These are phyloP conservation scores for Engraulis encrasicolus DNA, from an alignment of 2,113 vertebrate genomes.

Conservation along the genomic window DNA sequence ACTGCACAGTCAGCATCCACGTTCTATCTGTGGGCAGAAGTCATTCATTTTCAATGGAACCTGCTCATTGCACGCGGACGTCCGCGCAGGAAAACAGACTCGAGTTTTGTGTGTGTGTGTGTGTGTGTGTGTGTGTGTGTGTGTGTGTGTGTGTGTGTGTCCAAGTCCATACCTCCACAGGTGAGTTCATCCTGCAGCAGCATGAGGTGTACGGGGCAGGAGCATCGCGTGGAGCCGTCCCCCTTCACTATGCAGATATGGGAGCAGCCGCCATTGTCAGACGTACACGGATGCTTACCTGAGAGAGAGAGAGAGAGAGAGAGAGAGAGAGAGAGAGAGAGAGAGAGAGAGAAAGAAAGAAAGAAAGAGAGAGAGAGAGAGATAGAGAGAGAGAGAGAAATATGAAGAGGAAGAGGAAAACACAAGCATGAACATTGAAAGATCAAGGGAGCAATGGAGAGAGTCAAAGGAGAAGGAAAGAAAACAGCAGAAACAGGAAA, in stretches of 20 bases:
- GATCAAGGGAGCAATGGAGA: neutral
- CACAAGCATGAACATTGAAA: neutral
- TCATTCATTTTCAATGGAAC: no score
- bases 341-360: neutral
- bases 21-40: no score
- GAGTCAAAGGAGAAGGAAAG: neutral
- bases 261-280: conserved; percentile 94
- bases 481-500: neutral
- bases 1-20: no score
- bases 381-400: neutral
- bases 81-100: no score
- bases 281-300: conserved; percentile 94
- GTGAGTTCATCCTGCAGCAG: conserved; percentile 93
- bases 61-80: no score
- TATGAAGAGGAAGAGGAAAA: neutral
- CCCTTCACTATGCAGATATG: conserved; percentile 98
- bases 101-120: neutral
- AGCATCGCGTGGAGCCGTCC: conserved; percentile 93
- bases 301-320: conserved; percentile 9
- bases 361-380: neutral
- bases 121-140: neutral
- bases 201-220: conserved; percentile 93
- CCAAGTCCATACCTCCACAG: conserved; percentile 93
- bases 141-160: neutral
- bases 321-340: neutral